Conservation (phyloP, 2,797 vertebrate species). For the Cottoperca gobio region DNA sequence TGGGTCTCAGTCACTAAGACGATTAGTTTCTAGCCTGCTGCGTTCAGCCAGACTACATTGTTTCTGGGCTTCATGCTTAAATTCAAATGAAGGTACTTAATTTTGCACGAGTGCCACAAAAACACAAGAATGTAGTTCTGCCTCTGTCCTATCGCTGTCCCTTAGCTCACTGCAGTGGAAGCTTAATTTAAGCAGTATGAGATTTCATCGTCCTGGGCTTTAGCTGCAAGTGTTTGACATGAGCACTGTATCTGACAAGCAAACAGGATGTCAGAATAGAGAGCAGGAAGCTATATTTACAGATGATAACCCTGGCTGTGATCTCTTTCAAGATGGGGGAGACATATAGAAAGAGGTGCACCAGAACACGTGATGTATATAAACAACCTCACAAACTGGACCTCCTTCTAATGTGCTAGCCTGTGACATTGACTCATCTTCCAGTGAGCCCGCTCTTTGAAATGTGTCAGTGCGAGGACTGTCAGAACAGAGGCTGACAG, state of each 20-base stretch:
- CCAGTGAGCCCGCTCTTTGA: neutral
- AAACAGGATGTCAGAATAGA: slow-evolving; percentile 30
- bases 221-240: slow-evolving; percentile 41
- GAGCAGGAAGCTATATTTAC: neutral
- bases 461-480: slow-evolving; percentile 6
- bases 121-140: slow-evolving; percentile 26
- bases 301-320: neutral
- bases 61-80: slow-evolving; percentile 49
- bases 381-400: neutral
- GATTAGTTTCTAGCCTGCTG: slow-evolving; percentile 66
- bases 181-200: slow-evolving; percentile 37
- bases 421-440: neutral
- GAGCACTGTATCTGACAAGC: slow-evolving; percentile 36
- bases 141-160: slow-evolving; percentile 16
- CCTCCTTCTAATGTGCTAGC: neutral
- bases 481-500: slow-evolving; percentile 35
- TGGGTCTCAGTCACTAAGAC: slow-evolving; percentile 69
- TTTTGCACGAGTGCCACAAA: slow-evolving; percentile 45
- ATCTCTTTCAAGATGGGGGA: slow-evolving; percentile 1
- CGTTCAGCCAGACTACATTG: slow-evolving; percentile 52
- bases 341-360: slow-evolving; percentile 19
- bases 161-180: slow-evolving; percentile 20
- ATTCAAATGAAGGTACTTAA: slow-evolving; percentile 54
- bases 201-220: slow-evolving; percentile 28
- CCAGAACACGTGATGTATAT: neutral